Conservation (phyloP, 1,140 invertebrate species). For the Orussus abietinus region DNA sequence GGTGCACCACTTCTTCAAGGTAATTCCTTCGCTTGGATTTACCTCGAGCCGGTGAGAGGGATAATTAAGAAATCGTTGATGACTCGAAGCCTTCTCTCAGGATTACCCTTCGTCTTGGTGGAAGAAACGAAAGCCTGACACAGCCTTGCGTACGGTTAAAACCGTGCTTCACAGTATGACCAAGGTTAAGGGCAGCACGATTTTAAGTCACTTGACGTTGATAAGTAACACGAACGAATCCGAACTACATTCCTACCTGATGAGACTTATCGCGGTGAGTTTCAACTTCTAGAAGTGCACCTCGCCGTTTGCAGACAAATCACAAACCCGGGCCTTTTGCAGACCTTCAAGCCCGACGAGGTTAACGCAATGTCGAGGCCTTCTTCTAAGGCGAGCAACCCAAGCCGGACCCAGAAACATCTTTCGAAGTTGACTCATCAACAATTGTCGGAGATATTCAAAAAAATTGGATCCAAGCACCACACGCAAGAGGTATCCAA, state of each 20-base stretch:
- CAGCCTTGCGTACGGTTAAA: slow-evolving; percentile 83
- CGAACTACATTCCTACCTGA: slow-evolving; percentile 75
- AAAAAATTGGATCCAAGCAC: slow-evolving; percentile 86
- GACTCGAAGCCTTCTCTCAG: slow-evolving; percentile 40
- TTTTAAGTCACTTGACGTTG: slow-evolving; percentile 73
- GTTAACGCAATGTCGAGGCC: slow-evolving; percentile 45
- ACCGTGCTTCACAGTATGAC: slow-evolving; percentile 85
- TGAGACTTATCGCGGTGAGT: slow-evolving; percentile 69
- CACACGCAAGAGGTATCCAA: slow-evolving; percentile 70
- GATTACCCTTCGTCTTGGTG: slow-evolving; percentile 78
- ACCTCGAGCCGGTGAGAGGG: too few relatives aligned
- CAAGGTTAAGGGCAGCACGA: slow-evolving; percentile 70
- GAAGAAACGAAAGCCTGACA: slow-evolving; percentile 72
- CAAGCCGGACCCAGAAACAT: slow-evolving; percentile 47
- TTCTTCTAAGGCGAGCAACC: slow-evolving; percentile 43
- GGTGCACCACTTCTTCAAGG: slow-evolving; percentile 78
- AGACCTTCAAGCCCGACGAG: slow-evolving; percentile 55
- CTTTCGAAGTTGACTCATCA: slow-evolving; percentile 75
- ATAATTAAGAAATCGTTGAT: slow-evolving; percentile 5
- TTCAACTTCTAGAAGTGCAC: too few relatives aligned
- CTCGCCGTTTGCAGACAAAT: too few relatives aligned
- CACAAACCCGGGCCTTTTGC: too few relatives aligned
- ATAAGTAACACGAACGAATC: slow-evolving; percentile 78
- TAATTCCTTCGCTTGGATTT: slow-evolving; percentile 25
- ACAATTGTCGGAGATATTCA: slow-evolving; percentile 84